These are phyloP conservation scores for Balaeniceps rex DNA, from an alignment of 2,113 vertebrate species.

Conservation along the genomic window DNA sequence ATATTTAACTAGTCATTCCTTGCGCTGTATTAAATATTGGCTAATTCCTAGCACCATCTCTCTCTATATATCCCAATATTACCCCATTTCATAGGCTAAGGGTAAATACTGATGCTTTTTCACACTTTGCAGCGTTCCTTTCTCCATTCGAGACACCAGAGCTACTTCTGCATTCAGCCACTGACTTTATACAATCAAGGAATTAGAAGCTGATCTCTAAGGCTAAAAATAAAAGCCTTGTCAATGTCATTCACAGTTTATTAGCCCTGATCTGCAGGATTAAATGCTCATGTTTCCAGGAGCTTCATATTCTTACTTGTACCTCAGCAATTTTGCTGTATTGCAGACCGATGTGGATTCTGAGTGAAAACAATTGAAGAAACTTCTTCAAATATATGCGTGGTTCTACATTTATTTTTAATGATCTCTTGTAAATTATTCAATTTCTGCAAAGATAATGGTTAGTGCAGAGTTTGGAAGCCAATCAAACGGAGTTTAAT, in stretches of 20 bases:
- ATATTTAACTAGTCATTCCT: not conserved
- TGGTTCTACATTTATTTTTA: slow-evolving; percentile 66
- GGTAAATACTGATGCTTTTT: not conserved
- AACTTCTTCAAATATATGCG: slow-evolving; percentile 44
- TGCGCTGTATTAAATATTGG: not conserved
- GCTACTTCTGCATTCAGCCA: slow-evolving; percentile 43
- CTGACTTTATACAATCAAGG: slow-evolving; percentile 41
- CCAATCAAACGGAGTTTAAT: slow-evolving; percentile 55
- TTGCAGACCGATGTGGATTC: not conserved
- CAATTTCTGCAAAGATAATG: slow-evolving; percentile 69
- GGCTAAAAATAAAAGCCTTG: slow-evolving; percentile 61
- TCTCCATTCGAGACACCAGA: not conserved
- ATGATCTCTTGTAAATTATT: slow-evolving; percentile 68
- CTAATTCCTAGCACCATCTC: not conserved
- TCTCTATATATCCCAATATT: not conserved
- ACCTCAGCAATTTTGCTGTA: slow-evolving; percentile 8
- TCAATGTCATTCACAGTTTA: slow-evolving; percentile 65
- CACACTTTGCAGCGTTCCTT: not conserved
- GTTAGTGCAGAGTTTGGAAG: slow-evolving; percentile 58
- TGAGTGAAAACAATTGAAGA: slow-evolving; percentile 50
- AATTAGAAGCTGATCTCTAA: slow-evolving; percentile 48
- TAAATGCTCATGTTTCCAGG: slow-evolving; percentile 42
- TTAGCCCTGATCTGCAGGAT: slow-evolving; percentile 51
- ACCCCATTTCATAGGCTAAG: not conserved
- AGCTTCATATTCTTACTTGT: slow-evolving; percentile 21